Percentiles rank a stretch among this genome's conserved stretches.
These are phyloP conservation scores for Onychomys leucogaster DNA, from an alignment of 2,797 vertebrate species.

Conservation along the genomic window DNA sequence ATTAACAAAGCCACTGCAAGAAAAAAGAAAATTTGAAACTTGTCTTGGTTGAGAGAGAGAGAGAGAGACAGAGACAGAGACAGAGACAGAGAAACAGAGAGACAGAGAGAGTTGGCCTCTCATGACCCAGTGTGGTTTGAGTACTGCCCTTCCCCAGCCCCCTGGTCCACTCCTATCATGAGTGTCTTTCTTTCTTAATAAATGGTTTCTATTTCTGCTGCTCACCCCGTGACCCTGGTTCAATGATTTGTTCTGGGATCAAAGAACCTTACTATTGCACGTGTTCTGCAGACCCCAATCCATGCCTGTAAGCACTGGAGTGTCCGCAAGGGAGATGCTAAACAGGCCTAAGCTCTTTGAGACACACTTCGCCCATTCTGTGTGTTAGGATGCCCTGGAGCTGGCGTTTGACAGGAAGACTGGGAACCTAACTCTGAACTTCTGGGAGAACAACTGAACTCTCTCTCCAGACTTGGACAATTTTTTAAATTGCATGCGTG, in stretches of 20 bases:
- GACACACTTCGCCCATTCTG: neutral
- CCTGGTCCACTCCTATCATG: neutral
- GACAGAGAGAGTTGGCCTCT: neutral
- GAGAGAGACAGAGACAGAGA: slow-evolving; percentile 75
- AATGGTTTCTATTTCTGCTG: neutral
- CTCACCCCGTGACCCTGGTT: neutral
- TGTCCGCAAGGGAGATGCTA: neutral
- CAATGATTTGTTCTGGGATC: neutral
- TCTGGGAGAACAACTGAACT: neutral
- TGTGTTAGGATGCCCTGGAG: neutral
- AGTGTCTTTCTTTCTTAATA: neutral
- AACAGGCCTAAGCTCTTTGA: neutral
- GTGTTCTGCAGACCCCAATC: neutral
- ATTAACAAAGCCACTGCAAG: slow-evolving; percentile 96
- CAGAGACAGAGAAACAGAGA: slow-evolving; percentile 82
- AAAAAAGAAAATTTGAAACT: slow-evolving; percentile 85
- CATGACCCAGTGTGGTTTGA: neutral
- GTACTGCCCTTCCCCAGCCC: neutral
- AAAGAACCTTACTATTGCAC: neutral
- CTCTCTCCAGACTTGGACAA: neutral
- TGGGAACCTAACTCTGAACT: neutral
- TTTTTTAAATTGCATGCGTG: neutral
- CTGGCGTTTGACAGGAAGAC: neutral
- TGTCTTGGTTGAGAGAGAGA: slow-evolving; percentile 84
- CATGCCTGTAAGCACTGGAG: neutral